Percentiles rank a stretch among this genome's conserved stretches.
phyloP scores from a whole-genome alignment of 1,140 invertebrate species.

The Hypsibius dujardini region DNA sequence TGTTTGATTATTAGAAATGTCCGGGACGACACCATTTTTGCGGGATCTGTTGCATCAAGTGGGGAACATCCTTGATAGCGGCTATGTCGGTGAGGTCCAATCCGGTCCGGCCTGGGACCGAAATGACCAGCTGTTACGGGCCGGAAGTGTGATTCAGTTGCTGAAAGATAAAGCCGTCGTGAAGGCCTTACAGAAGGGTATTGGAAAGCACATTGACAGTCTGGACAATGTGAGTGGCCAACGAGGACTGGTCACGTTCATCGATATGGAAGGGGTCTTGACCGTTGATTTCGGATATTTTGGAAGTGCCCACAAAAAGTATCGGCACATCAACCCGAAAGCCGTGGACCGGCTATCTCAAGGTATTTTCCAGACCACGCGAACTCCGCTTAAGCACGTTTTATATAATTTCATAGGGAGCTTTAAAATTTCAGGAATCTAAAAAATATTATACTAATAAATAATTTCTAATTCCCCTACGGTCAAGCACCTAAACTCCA shows the following conservation, averaged over 20 bases:
- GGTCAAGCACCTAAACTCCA: no score
- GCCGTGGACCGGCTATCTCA: background rate
- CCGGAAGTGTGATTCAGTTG: background rate
- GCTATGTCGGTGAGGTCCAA: no score
- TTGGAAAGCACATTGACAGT: background rate
- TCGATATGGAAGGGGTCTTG: background rate
- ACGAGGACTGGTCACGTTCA: background rate
- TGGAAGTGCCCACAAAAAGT: background rate
- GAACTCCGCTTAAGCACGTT: no score
- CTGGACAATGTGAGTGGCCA: background rate
- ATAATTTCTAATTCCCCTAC: no score
- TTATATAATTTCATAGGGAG: no score
- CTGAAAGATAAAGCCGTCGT: background rate
- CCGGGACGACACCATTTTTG: no score
- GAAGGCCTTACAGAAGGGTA: background rate
- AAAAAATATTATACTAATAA: no score
- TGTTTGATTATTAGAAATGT: no score
- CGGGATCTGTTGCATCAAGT: no score
- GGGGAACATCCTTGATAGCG: no score
- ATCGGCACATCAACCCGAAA: background rate
- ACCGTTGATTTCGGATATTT: constrained; percentile 9
- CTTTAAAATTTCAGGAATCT: no score
- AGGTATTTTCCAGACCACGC: background rate
- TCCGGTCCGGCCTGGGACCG: background rate
- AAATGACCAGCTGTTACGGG: background rate